Conservation (phyloP, 2,797 vertebrate genomes). For the Gallinago nigripennis region DNA sequence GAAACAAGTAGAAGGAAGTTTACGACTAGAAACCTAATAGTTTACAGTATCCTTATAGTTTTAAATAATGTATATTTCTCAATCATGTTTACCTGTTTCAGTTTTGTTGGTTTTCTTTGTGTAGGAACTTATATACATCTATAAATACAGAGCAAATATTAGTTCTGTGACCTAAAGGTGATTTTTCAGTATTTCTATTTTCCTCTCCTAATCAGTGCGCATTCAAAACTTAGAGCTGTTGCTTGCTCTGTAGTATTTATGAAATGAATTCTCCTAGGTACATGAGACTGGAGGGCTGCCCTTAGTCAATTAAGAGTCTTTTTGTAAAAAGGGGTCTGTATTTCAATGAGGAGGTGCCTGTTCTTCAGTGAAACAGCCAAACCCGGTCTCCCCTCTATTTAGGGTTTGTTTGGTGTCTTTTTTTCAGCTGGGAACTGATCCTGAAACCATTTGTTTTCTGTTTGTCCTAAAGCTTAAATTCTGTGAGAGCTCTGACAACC, state of each 20-base stretch:
- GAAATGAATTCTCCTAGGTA: neutral
- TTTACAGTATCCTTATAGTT: neutral
- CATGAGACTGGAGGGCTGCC: neutral
- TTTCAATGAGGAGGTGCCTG: neutral
- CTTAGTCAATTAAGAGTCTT: neutral
- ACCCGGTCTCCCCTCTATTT: neutral
- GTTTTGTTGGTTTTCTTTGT: neutral
- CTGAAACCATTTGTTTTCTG: neutral
- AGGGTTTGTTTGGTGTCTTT: neutral
- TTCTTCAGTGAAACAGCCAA: neutral
- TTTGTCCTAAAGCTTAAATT: neutral
- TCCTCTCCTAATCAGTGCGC: neutral
- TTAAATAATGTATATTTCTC: neutral
- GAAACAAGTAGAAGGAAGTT: neutral
- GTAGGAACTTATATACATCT: neutral
- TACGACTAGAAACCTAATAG: neutral
- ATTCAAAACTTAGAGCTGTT: neutral
- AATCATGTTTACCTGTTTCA: neutral
- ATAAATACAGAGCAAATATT: neutral
- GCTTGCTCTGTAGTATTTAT: neutral
- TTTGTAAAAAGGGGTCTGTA: neutral
- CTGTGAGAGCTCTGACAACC: neutral
- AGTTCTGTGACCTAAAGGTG: neutral
- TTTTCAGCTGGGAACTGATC: neutral
- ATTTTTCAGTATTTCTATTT: neutral